Evolutionary conservation across 2,113 vertebrate species (phyloP), one percentile per base, ranked within the genome.

Genomic region (Alethe diademata): DNA sequence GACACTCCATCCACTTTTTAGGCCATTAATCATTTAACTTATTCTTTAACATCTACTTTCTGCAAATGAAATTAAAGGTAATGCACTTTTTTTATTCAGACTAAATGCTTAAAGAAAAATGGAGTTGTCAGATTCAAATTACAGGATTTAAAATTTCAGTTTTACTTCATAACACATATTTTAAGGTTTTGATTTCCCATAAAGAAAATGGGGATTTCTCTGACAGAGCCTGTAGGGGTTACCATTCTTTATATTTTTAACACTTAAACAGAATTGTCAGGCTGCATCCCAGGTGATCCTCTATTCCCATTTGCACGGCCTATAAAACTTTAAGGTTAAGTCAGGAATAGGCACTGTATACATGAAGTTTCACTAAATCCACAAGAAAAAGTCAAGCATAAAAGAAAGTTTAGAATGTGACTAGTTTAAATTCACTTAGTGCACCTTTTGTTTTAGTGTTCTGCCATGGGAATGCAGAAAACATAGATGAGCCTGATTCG

Each of bases 21-120:
- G 87, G 89, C 53, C 82, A 97, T 94, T 96, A 97, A 97, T 97
- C 95, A 97, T 93, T 96, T 97, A 96, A 96, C 86, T 95, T 96
- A 94, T 84, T 97, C 86, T 72, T 95, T 94, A 97, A 93, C 61
- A 93, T 62, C 96, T 96, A 94, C 88, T 95, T 96, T 96, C 95
- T 95, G 97, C 95, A 96, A 95, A 96, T 92, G 89, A 97, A 95
- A 95, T 94, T 95, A 97, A 97, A 95, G 66, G 78, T 94, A 97
- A 92, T 97, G 95, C 96, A 95, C 80, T 94, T 83, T 64, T 95
- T 87, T 96, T 76, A 58, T 95, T 95, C 92, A 96, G 91, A 78
- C 88, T 88, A 97, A 96, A 97, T 54, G 94, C 93, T 95, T 94
- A 95, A 96, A 95, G 87, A 91, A 97, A 96, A 96, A 97, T 97